These are phyloP conservation scores for Mormyrus lacerda DNA, from an alignment of 2,113 vertebrate species.

Conservation along the genomic window DNA sequence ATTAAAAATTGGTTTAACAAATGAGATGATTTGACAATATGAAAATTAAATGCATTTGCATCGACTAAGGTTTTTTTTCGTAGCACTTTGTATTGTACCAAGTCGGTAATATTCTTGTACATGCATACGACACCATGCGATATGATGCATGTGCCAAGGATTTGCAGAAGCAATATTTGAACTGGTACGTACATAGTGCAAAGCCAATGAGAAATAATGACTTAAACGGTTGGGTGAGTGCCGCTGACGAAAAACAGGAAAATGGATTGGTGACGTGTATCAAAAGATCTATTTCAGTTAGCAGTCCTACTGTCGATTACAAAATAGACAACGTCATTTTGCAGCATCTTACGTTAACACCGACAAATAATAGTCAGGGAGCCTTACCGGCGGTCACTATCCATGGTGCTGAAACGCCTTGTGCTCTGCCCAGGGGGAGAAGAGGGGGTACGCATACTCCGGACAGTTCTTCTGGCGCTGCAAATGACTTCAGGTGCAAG, in stretches of 20 bases:
- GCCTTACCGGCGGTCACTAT: constrained; percentile 27
- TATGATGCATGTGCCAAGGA: not conserved
- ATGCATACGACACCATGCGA: not conserved
- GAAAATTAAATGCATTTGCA: not conserved
- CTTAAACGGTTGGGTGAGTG: not conserved
- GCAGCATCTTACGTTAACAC: constrained; percentile 60
- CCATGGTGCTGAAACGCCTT: constrained; percentile 34
- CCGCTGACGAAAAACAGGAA: not conserved
- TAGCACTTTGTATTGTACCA: not conserved
- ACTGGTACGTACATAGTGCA: not conserved
- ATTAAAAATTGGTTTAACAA: not conserved
- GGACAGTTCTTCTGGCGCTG: constrained; percentile 9
- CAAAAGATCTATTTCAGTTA: not conserved
- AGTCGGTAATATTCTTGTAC: not conserved
- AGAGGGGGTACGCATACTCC: constrained; percentile 23
- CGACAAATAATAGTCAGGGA: constrained; percentile 28
- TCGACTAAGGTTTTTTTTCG: not conserved
- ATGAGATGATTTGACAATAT: not conserved
- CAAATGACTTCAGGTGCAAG: not conserved
- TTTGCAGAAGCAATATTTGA: not conserved
- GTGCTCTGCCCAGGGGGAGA: constrained; percentile 22
- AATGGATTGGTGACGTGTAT: not conserved
- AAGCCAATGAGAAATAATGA: not conserved
- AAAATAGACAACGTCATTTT: constrained; percentile 37
- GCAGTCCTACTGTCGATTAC: not conserved